Base-by-base conservation (phyloP, 1,140 invertebrate species). In the Drosophila biarmipes region DNA sequence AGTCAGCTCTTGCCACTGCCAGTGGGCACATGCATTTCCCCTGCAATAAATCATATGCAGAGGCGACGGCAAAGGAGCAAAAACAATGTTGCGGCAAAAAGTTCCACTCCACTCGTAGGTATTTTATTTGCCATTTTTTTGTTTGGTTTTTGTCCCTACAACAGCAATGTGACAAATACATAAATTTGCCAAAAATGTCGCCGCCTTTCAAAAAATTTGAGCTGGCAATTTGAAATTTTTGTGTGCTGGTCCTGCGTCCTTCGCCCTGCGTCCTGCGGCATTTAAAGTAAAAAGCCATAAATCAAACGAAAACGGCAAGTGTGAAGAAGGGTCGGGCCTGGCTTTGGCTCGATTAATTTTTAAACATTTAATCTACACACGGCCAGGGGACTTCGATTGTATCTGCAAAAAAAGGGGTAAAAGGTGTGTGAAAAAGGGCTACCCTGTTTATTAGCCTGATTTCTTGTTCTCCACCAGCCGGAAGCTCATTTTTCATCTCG, bases 151-250 rank as follows among this genome's bases (percentile, higher is more conserved):
- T 74, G 45, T 53, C 64, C 71, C 59, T 29, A 43, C 40, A 69
- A 71, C 67, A 56, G 64, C 64, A 71, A 78, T 80, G 80, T 90
- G 85, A 90, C 85, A 90, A 90, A 90, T 90, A 90, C 85, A 90
- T 90, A 90, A 90, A 90, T 90, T 90, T 90, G 85, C 80, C 85
- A 90, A 90, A 90, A 90, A 90, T 86, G 85, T 90, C 85, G 85
- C 80, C 85, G 86, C 86, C 86, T 90, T 90, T 90, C 80, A 90
- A 78, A 85, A 90, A 85, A 89, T 90, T 80, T 78, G 72, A 90
- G 76, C 84, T 78, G 80, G 80, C 84, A 89, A 89, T 89, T 89
- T 87, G 85, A 89, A 90, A 84, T 73, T 81, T 67, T 64, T 82
- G 59, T 62, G 61, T n/a, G 35, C 38, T 49, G n/a, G 24, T 55